Percentiles rank a stretch among this genome's conserved stretches.
phyloP scores from a whole-genome alignment of 2,797 vertebrate species.

The Acanthopagrus latus region DNA sequence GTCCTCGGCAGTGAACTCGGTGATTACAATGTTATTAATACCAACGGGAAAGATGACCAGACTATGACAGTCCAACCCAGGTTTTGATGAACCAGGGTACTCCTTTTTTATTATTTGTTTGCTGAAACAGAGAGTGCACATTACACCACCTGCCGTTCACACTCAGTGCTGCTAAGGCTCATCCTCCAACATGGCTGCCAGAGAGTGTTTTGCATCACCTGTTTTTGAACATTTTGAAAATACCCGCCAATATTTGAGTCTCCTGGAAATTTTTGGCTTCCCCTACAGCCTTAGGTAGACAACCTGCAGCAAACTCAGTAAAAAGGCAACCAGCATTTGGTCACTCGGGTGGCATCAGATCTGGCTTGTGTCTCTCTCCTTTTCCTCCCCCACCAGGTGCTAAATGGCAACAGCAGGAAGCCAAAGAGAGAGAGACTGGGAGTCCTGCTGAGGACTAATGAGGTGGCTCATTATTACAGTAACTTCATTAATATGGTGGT shows the following conservation, averaged over 20 bases:
- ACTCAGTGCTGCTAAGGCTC: background rate
- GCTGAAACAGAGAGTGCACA: background rate
- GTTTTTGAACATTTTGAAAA: background rate
- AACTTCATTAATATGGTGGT: slow-evolving; percentile 25
- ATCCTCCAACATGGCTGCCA: slow-evolving; percentile 6
- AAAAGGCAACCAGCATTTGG: background rate
- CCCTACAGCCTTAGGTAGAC: too few species aligned
- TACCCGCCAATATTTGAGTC: background rate
- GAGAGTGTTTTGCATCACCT: background rate
- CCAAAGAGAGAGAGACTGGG: slow-evolving; percentile 4
- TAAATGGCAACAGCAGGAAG: slow-evolving; percentile 27
- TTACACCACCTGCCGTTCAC: background rate
- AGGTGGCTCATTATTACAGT: slow-evolving; percentile 30
- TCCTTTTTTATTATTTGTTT: background rate
- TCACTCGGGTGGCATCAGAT: background rate
- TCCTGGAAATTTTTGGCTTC: background rate
- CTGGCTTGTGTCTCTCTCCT: background rate
- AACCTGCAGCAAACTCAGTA: background rate
- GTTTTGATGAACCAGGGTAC: background rate
- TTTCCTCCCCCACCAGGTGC: slow-evolving; percentile 13
- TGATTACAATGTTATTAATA: background rate
- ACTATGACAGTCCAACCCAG: background rate
- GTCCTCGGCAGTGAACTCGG: background rate
- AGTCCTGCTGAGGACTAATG: slow-evolving; percentile 34
- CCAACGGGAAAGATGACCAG: background rate